Base-by-base conservation (phyloP, 2,797 vertebrate species). In the Lutjanus argentimaculatus region DNA sequence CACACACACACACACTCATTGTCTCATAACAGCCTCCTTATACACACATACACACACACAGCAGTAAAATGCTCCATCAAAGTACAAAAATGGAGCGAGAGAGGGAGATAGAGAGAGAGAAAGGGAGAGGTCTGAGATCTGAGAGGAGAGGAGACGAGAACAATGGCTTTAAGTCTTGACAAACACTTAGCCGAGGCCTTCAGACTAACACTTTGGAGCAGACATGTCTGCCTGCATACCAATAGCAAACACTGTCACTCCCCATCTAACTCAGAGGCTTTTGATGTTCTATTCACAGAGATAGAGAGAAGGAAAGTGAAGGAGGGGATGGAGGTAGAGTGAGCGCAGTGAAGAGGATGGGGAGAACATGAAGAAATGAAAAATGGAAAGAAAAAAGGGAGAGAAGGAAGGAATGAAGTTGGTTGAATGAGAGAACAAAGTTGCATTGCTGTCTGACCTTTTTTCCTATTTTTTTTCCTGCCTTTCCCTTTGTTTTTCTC, bases 121-220 rank as follows among this genome's bases (percentile, higher is more conserved):
- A 77, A 72, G 67, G 79, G 83, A 91, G 83, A 85, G 62, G 79
- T 86, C 65, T 91, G 85, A 92, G 91, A 94, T 93, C 89, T 89
- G 83, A 94, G 88, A 86, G 69, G 67, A 88, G 83, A 80, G 75
- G 80, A 91, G 89, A 90, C 51, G 83, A 93, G 92, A 95, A 93
- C 91, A 93, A 92, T 91, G 89, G 90, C 92, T 94, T 92, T 93
- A 93, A 91, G 88, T 92, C 92, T 92, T 93, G 92, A 93, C 92
- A 93, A 95, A 94, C 94, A 94, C 92, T 93, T 93, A 93, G 88
- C 85, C 46, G 56, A 88, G 88, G 90, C 92, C 92, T 94, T 94
- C 92, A 91, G 92, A 93, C 90, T 86, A 90, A 93, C 91, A 92
- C 90, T 91, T 91, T 91, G 75, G 88, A 92, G 90, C 85, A 90